Evolutionary conservation across 2,888 invertebrate genomes (phyloP).

Genomic region (Ectemnius continuus): DNA sequence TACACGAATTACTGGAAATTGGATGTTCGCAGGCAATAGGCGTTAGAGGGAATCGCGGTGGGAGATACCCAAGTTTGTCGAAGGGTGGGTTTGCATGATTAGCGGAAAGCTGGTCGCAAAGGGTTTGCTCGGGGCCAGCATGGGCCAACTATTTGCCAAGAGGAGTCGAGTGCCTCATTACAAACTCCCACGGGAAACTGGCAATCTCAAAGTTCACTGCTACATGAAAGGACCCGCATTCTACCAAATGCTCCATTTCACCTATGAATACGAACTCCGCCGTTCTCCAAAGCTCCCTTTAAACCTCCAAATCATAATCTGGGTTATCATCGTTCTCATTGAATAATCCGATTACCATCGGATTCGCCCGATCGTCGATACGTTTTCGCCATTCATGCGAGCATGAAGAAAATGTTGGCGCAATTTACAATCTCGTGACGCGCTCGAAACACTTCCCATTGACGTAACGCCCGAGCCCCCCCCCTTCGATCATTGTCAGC

Average conservation of each 20-base stretch:
- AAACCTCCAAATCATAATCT: not conserved
- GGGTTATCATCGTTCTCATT: not conserved
- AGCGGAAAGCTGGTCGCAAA: not conserved
- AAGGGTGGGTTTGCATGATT: not conserved
- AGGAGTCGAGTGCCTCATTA: not conserved
- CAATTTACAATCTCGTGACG: not conserved
- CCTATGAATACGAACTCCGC: not conserved
- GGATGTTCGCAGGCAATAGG: too few species aligned
- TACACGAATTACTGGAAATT: too few species aligned
- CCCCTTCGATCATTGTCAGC: not conserved
- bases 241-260: not conserved
- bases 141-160: not conserved
- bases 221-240: conserved; percentile 1
- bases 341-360: not conserved
- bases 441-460: not conserved
- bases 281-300: too few species aligned
- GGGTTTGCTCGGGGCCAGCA: not conserved
- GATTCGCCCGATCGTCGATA: not conserved
- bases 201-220: not conserved
- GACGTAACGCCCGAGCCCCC: not conserved
- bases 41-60: not conserved
- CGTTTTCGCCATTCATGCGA: not conserved
- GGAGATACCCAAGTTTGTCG: not conserved
- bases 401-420: not conserved
- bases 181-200: not conserved